phyloP scores from a whole-genome alignment of 2,113 vertebrate genomes.

The Leucoraja erinaceus region DNA sequence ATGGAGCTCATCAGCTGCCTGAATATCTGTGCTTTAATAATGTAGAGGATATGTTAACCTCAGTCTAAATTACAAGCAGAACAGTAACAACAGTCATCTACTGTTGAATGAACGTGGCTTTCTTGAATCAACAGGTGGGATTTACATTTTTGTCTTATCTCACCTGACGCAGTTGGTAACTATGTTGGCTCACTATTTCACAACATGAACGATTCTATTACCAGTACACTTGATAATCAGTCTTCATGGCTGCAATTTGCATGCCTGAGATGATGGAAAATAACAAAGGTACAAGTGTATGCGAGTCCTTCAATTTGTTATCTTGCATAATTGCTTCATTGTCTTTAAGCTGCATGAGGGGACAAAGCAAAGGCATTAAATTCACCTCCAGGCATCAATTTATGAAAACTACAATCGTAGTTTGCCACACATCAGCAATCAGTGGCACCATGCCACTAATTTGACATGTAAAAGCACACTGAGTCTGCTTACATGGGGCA shows the following conservation, averaged over 20 bases:
- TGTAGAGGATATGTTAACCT: background rate
- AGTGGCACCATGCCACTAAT: constrained; percentile 32
- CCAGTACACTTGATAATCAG: constrained; percentile 11
- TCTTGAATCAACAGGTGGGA: background rate
- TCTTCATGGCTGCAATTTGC: constrained; percentile 27
- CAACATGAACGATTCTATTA: constrained; percentile 12
- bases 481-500: constrained; percentile 31
- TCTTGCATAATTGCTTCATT: constrained; percentile 35
- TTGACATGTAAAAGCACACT: constrained; percentile 23
- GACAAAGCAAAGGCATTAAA: background rate
- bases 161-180: background rate
- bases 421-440: background rate
- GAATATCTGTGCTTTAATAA: background rate
- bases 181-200: constrained; percentile 9
- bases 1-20: background rate
- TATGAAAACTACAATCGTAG: background rate
- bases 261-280: constrained; percentile 20
- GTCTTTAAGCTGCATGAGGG: constrained; percentile 31
- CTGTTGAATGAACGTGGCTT: background rate
- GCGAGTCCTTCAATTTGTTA: background rate
- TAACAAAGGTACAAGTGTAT: constrained; percentile 33
- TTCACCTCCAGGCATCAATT: constrained; percentile 19
- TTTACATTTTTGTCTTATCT: constrained; percentile 21
- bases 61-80: background rate
- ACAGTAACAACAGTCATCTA: background rate